A percentile compares a stretch with the other conserved stretches of the same genome.
These are phyloP conservation scores for Lophius piscatorius DNA, from an alignment of 2,113 vertebrate genomes.

Conservation along the genomic window DNA sequence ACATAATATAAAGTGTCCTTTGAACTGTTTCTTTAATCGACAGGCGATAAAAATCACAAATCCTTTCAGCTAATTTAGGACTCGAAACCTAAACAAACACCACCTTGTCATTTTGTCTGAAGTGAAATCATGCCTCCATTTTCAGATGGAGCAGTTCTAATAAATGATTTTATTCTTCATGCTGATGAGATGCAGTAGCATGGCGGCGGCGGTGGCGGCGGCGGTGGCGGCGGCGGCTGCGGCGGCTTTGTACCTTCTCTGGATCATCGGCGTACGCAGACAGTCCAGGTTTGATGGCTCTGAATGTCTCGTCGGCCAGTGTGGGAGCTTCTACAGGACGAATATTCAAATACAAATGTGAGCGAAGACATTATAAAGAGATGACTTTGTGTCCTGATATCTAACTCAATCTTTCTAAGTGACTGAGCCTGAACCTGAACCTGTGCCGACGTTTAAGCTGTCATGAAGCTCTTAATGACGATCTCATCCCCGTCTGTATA, in stretches of 20 bases:
- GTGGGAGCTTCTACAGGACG: conserved; percentile 81
- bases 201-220: too few relatives aligned
- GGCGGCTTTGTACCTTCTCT: conserved; percentile 80
- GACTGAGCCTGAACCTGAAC: conserved; percentile 19
- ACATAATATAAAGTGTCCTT: too few relatives aligned
- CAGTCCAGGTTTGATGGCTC: conserved; percentile 90
- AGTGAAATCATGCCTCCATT: too few relatives aligned
- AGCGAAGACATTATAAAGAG: not conserved
- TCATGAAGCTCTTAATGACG: conserved; percentile 51
- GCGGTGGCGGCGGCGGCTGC: not conserved
- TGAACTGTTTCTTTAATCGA: too few relatives aligned
- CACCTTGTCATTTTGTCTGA: too few relatives aligned
- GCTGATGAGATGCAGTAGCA: too few relatives aligned
- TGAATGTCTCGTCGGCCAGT: conserved; percentile 88
- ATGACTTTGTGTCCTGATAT: not conserved
- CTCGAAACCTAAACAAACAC: too few relatives aligned
- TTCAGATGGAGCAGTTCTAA: too few relatives aligned
- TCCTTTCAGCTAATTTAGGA: too few relatives aligned
- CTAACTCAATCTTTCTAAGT: not conserved
- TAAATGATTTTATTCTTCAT: too few relatives aligned
- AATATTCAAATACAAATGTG: not conserved
- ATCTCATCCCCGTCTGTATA: conserved; percentile 55
- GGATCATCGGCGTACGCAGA: conserved; percentile 92
- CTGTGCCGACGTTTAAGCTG: conserved; percentile 34
- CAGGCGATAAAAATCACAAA: too few relatives aligned